These are phyloP conservation scores for Chrysogorgia sp. DNA, from an alignment of 92 coral and sea anemone species.

Conservation along the genomic window DNA sequence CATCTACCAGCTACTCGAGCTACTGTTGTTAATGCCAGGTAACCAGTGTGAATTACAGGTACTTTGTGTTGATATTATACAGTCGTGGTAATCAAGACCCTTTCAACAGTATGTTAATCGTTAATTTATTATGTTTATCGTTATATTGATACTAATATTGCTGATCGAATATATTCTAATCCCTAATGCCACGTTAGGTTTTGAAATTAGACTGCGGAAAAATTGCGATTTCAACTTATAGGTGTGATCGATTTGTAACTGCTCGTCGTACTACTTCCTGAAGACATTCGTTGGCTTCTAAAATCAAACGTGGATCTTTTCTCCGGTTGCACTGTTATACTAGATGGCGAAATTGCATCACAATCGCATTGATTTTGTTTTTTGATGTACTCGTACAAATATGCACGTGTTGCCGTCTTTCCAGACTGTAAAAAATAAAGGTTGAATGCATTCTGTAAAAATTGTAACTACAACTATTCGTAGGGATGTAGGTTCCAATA, in stretches of 20 bases:
- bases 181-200: no score
- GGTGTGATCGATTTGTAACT: constrained; percentile 32
- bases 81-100: no score
- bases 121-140: no score
- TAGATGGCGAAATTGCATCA: constrained; percentile 43
- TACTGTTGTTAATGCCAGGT: no score
- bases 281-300: not conserved
- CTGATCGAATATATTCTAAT: no score
- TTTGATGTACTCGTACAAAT: constrained; percentile 73
- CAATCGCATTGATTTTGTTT: constrained; percentile 41
- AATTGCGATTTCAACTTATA: no score
- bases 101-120: no score
- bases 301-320: not conserved
- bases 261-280: constrained; percentile 7
- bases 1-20: no score
- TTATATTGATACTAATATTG: no score
- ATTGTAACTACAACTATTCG: not conserved
- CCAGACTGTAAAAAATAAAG: constrained; percentile 69
- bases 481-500: not conserved
- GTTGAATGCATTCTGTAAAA: not conserved
- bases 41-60: no score
- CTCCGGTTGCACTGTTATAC: constrained; percentile 1
- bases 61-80: no score
- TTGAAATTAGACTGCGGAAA: no score
- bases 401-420: constrained; percentile 92